Evolutionary conservation across 2,797 vertebrate genomes (phyloP), one percentile per base, ranked within the genome.

Genomic region (Poliocrania exsul): DNA sequence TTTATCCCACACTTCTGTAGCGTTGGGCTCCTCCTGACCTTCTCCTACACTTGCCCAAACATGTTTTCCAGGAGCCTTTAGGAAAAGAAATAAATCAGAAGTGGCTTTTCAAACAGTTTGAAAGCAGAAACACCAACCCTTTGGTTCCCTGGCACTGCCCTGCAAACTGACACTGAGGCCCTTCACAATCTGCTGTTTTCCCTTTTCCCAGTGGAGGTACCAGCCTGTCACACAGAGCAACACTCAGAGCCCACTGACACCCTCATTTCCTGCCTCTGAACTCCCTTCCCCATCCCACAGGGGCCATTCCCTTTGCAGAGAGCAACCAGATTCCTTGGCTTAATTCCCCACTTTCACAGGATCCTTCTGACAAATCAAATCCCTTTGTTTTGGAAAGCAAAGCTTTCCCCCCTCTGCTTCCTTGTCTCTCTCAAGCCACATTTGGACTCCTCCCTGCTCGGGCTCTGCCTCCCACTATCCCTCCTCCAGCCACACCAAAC

Each of bases 221-320:
- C 62, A 37, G 62, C 16, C 61, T 53, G 2, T 9, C 1, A 2
- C 5, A 74, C 13, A 2, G 3, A 60, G 29, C 13, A 10, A 29
- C 10, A 1, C 3, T 60, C 50, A 8, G 24, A 54, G 60, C 21
- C 60, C 18, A 9, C 25, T 47, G 61, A 42, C 37, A 65, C 46
- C 53, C 18, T 29, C 25, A 9, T 53, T 64, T 46, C 20, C 58
- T 88, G 86, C 81, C 38, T 25, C 33, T 40, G 50, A 69, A 46
- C 40, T 26, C 53, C 70, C 14, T 50, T 13, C 33, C 17, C 11
- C 38, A 47, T 16, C 40, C 60, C 62, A 8, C 9, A 49, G 53
- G 33, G 53, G 35, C 24, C 23, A 0, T 47, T 94, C 60, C 71
- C 56, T 26, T 1, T 46, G 51, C 33, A 73, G 46, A 26, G 2